Percentiles rank a stretch among this genome's conserved stretches.
Conservation (phyloP, 2,113 vertebrate genomes). For the Dipodomys stephensi region DNA sequence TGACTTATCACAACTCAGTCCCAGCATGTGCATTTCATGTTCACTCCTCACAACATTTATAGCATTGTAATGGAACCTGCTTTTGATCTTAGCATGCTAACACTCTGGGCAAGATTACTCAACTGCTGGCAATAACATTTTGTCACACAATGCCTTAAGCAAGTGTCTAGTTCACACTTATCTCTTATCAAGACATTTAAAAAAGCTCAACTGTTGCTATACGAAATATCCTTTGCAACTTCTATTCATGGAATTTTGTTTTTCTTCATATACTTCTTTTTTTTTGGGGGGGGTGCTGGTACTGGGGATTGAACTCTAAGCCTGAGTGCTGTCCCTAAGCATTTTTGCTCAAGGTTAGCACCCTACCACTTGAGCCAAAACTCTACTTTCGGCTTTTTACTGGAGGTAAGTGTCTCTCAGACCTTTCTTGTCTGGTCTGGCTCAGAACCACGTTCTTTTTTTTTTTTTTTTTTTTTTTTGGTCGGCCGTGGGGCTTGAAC, state of each 20-base stretch:
- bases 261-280: constrained; percentile 34
- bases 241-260: neutral
- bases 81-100: neutral
- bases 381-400: no score
- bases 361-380: no score
- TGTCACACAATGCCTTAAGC: neutral
- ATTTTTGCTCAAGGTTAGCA: no score
- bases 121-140: neutral
- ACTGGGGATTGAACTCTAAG: no score
- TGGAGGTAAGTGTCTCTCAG: no score
- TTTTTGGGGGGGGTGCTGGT: no score
- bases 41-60: neutral
- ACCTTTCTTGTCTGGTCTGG: no score
- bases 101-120: neutral
- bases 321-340: no score
- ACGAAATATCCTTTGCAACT: neutral
- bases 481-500: no score
- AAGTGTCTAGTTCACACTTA: constrained; percentile 5
- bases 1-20: neutral
- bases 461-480: no score
- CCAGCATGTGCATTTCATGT: neutral
- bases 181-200: no score
- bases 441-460: no score
- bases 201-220: neutral
- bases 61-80: neutral